phyloP scores from a whole-genome alignment of 2,888 invertebrate species.

The Panopea generosa region DNA sequence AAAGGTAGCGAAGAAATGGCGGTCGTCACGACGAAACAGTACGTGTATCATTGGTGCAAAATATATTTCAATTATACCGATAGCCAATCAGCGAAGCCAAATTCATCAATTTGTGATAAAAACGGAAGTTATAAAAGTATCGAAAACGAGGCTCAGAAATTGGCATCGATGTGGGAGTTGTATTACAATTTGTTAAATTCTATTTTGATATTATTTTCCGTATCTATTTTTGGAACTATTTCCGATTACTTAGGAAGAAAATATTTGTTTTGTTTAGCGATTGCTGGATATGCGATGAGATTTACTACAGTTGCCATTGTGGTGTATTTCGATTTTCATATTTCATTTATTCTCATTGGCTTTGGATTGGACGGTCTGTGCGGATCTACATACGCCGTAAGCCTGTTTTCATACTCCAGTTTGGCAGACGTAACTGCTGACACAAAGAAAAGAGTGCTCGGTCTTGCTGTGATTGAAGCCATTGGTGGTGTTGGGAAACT shows the following conservation, averaged over 20 bases:
- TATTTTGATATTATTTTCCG: slow-evolving; percentile 18
- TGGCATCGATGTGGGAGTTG: slow-evolving; percentile 35
- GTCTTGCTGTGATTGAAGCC: slow-evolving; percentile 25
- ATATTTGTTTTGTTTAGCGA: slow-evolving; percentile 14
- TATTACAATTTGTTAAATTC: slow-evolving; percentile 21
- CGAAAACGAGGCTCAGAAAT: slow-evolving; percentile 22
- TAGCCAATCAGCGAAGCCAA: too few relatives aligned
- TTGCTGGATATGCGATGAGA: slow-evolving; percentile 18
- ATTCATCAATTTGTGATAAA: too few relatives aligned
- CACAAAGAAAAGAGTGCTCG: slow-evolving; percentile 13
- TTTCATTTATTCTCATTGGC: slow-evolving; percentile 19
- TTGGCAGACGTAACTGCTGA: slow-evolving; percentile 27
- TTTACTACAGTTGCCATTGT: slow-evolving; percentile 14
- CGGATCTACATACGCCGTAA: slow-evolving; percentile 21
- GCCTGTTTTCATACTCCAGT: slow-evolving; percentile 11
- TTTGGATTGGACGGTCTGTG: slow-evolving; percentile 25
- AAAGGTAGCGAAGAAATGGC: too few relatives aligned
- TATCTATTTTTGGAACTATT: slow-evolving; percentile 26
- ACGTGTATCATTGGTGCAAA: too few relatives aligned
- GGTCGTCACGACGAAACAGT: too few relatives aligned
- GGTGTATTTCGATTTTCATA: slow-evolving; percentile 36
- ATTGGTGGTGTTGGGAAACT: slow-evolving; percentile 24
- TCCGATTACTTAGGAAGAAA: slow-evolving; percentile 41
- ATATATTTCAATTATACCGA: too few relatives aligned
- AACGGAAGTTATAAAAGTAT: not conserved